Evolutionary conservation across 2,888 invertebrate genomes (phyloP), one percentile per base, ranked within the genome.

Genomic region (Patella caerulea): DNA sequence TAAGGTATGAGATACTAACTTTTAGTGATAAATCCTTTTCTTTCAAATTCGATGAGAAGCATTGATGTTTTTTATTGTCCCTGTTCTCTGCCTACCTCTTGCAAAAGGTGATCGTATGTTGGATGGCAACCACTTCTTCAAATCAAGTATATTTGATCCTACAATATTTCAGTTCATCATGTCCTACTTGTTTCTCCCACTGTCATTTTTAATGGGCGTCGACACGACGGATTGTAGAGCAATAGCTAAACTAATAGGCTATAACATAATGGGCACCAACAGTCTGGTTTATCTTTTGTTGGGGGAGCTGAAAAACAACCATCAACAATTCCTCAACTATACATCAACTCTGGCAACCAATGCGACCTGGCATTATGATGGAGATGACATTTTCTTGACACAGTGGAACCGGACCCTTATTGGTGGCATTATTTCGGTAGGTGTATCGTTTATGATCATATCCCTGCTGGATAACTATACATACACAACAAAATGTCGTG

Each of bases 211-310:
- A 17, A 73, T 73, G 73, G 73, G 73, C 2, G 29, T 73, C 45
- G 73, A 73, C 12, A 19, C 53, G 53, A 24, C 24, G 29, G 73
- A 73, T 55, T 73, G 73, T 55, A 53, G 73, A 24, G 17, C 54
- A 54, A 73, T 73, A 55, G 73, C 73, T n/a, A 73, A 71, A 29
- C 29, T 75, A 2, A 70, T 59, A 11, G n/a, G 54, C 15, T 70
- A 71, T 54, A 70, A 71, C 3, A 65, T 71, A 71, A 54, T 75
- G 24, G 70, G 71, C 12, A 71, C 55, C 71, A 75, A 75, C 55
- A 71, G 34, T 7, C 29, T 75, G 12, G 52, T 71, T 11, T 71
- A 24, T 24, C 11, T 71, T 0, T 15, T 24, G 54, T 54, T 75
- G 52, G 71, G 55, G 11, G 55, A 45, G 9, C 52, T 75, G 54